These are phyloP conservation scores for Apamea anceps DNA, from an alignment of 2,888 invertebrate genomes.

Conservation along the genomic window DNA sequence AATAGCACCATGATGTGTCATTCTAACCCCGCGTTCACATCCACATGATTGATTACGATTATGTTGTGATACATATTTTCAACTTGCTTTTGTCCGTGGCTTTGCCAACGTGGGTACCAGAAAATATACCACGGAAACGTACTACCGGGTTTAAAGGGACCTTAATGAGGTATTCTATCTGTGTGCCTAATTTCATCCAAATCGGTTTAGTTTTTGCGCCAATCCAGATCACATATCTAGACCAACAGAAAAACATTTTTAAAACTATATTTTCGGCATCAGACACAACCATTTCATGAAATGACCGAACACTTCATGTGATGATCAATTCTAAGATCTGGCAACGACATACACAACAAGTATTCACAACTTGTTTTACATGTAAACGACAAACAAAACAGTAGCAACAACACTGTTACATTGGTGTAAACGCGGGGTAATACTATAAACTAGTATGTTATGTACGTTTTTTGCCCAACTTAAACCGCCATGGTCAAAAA, in stretches of 20 bases:
- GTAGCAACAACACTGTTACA: neutral
- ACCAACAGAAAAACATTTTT: neutral
- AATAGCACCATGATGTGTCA: slow-evolving; percentile 30
- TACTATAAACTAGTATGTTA: neutral
- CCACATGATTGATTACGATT: neutral
- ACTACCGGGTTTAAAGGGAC: neutral
- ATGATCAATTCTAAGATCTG: too few species aligned
- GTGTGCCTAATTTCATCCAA: neutral
- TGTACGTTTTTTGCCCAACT: slow-evolving; percentile 25
- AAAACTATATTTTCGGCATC: neutral
- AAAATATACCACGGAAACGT: neutral
- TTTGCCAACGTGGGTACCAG: neutral
- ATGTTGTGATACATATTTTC: neutral
- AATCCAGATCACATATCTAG: neutral
- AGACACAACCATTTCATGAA: neutral
- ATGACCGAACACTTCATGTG: too few species aligned
- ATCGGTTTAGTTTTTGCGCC: neutral
- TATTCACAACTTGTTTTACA: neutral
- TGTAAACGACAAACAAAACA: neutral
- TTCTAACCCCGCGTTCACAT: neutral
- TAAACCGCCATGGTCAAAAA: slow-evolving; percentile 15
- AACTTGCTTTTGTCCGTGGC: neutral
- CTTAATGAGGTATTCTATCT: neutral
- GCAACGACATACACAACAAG: neutral
- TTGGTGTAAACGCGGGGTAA: neutral